Base-by-base conservation (phyloP, 2,113 vertebrate species). In the Lophius piscatorius region DNA sequence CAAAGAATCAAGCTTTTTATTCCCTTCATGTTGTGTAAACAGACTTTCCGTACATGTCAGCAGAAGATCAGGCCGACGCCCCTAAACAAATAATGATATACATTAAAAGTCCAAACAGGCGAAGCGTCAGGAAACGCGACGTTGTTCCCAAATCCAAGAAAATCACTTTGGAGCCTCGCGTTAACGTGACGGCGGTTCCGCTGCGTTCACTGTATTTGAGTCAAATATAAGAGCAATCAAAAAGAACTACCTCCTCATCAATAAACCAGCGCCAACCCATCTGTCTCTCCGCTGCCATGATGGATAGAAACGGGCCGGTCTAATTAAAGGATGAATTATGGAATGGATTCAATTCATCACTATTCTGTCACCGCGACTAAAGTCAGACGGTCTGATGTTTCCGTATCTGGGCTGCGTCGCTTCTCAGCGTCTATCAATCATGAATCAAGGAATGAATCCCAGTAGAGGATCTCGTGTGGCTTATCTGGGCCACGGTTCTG, bases 321-420 rank as follows among this genome's bases (percentile, higher is more conserved):
- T 88, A 90, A 87, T 90, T 87, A 88, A 84, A 80, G 70, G 70
- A 88, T 86, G 65, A 86, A 88, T 87, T 87, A 87, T 85, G 74
- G 70, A 88, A 83, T 83, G 72, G 76, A 73, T 65, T 82, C 72
- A 81, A 88, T 88, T 85, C 74, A 86, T 88, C 85, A 87, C 65
- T 18, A 61, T 35, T 48, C 67, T 80, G 79, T 81, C 78, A 75
- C 67, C 70, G 56, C 77, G 63, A 63, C 78, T 82, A 81, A 75
- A 80, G 75, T 77, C 80, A 72, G 74, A 47, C 66, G n/a, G 44
- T 59, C 68, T 70, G 59, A 45, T 78, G 78, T 80, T 81, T 80
- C 68, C 22, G 34, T 80, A 80, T 83, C 73, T 86, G 49, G 76
- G 70, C 62, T 84, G 79, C 9, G 2, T 62, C 49, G 35, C 56